These are phyloP conservation scores for Allygus modestus DNA, from an alignment of 2,888 invertebrate genomes.

Conservation along the genomic window DNA sequence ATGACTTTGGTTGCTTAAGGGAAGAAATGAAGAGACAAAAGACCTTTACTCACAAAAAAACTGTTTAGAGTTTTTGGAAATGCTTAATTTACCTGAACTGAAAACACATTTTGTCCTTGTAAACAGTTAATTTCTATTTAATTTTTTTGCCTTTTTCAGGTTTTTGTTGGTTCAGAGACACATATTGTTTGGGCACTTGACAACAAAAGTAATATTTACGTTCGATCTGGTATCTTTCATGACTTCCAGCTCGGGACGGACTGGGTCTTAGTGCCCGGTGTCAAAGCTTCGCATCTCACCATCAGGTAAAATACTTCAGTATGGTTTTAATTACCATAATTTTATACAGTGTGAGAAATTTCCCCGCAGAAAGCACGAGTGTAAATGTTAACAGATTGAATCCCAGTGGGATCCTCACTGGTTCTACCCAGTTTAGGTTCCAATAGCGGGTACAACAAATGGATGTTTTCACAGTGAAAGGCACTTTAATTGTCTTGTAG, in stretches of 20 bases:
- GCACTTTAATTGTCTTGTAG: no score
- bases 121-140: neutral
- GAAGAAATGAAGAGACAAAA: no score
- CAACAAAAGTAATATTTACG: slow-evolving; percentile 75
- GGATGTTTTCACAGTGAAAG: no score
- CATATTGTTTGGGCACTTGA: slow-evolving; percentile 77
- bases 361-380: neutral
- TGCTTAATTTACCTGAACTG: no score
- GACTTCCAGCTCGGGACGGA: slow-evolving; percentile 76
- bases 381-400: neutral
- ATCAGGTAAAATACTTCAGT: slow-evolving; percentile 72
- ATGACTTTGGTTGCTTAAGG: no score
- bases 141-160: slow-evolving; percentile 71
- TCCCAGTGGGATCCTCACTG: neutral
- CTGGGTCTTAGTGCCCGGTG: slow-evolving; percentile 76
- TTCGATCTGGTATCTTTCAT: slow-evolving; percentile 75
- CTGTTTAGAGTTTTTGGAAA: no score
- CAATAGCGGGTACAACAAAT: no score
- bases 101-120: no score
- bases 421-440: no score
- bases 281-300: slow-evolving; percentile 74
- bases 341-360: no score
- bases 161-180: slow-evolving; percentile 73
- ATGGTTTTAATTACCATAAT: no score
- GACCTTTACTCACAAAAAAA: no score